Evolutionary conservation across 1,140 invertebrate genomes (phyloP).

Genomic region (Teleopsis dalmanni): DNA sequence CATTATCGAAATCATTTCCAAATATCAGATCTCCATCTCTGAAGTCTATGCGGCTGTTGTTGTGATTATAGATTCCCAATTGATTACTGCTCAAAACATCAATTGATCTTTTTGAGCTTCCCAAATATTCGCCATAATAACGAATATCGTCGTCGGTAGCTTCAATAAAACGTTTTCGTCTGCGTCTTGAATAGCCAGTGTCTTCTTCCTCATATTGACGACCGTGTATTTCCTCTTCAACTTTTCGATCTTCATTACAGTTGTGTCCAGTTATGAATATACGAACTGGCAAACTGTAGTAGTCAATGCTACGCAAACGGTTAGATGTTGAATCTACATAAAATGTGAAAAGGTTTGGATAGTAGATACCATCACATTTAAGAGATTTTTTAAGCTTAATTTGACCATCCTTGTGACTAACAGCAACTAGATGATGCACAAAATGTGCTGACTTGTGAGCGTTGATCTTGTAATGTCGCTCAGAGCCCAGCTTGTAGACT

Average conservation of each 20-base stretch:
- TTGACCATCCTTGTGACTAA: conserved; percentile 64
- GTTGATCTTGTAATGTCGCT: conserved; percentile 67
- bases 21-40: conserved; percentile 36
- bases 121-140: conserved; percentile 19
- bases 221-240: conserved; percentile 48
- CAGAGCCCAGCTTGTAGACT: conserved; percentile 65
- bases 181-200: conserved; percentile 33
- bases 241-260: conserved; percentile 57
- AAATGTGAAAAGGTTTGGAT: conserved; percentile 75
- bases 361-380: conserved; percentile 72
- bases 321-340: conserved; percentile 79
- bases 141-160: conserved; percentile 12
- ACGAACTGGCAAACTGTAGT: conserved; percentile 71
- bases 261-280: conserved; percentile 67
- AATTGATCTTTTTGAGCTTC: background rate
- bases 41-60: conserved; percentile 30
- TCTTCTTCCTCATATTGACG: conserved; percentile 47
- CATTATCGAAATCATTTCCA: conserved; percentile 41
- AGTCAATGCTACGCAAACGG: conserved; percentile 68
- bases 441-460: conserved; percentile 70
- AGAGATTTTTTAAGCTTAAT: conserved; percentile 64
- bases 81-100: background rate
- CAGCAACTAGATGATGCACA: conserved; percentile 66
- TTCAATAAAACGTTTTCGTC: conserved; percentile 18
- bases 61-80: conserved; percentile 13